Evolutionary conservation across 2,888 invertebrate species (phyloP).

Genomic region (Adineta ricciae): DNA sequence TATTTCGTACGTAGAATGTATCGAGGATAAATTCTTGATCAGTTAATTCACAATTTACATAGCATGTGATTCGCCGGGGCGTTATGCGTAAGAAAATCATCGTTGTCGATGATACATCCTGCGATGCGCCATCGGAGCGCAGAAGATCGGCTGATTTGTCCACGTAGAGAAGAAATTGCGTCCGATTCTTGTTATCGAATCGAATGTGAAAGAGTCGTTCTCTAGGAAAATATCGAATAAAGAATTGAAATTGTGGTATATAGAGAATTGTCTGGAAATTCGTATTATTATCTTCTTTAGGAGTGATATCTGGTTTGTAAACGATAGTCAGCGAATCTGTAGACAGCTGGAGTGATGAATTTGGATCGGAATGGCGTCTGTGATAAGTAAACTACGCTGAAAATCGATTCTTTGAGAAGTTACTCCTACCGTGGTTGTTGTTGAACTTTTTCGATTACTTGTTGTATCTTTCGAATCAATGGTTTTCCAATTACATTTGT

Average conservation of each 20-base stretch:
- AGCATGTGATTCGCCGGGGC: background rate
- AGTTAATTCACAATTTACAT: conserved; percentile 17
- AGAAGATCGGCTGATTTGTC: background rate
- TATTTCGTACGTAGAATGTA: background rate
- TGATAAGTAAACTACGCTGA: too few relatives aligned
- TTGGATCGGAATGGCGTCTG: too few relatives aligned
- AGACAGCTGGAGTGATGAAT: background rate
- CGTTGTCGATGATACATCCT: background rate
- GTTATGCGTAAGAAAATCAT: background rate
- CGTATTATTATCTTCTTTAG: background rate
- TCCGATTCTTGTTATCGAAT: background rate
- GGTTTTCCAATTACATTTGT: background rate
- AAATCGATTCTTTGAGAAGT: too few relatives aligned
- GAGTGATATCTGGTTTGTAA: background rate
- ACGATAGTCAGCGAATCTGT: background rate
- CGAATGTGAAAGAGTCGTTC: background rate
- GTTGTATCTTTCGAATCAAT: background rate
- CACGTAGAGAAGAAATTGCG: background rate
- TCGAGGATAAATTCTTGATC: conserved; percentile 7
- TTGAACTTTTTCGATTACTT: background rate
- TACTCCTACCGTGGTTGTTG: background rate
- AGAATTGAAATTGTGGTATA: background rate
- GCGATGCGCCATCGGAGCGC: too few relatives aligned
- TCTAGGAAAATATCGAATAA: background rate
- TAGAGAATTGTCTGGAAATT: background rate